A percentile compares a stretch with the other conserved stretches of the same genome.
Evolutionary conservation across 2,888 invertebrate species (phyloP).

Genomic region (Chrysolina haemoptera): DNA sequence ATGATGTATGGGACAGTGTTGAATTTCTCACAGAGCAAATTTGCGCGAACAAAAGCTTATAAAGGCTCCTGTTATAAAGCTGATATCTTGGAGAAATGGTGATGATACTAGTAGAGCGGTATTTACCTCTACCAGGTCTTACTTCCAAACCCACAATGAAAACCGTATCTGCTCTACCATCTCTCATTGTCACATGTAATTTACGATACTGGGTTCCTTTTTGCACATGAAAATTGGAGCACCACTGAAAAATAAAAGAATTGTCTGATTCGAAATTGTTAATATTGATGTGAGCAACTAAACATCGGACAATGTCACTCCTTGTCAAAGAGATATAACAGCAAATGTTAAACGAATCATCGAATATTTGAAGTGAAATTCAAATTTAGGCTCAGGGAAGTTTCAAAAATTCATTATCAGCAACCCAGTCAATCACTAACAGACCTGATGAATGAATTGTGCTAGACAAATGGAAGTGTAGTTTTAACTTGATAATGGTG

Average conservation of each 20-base stretch:
- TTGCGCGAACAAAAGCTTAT: slow-evolving; percentile 90
- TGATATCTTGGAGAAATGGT: slow-evolving; percentile 94
- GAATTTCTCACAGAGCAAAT: slow-evolving; percentile 84
- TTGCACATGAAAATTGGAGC: slow-evolving; percentile 86
- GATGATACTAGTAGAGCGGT: slow-evolving; percentile 92
- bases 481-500: too few species aligned
- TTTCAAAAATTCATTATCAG: too few species aligned
- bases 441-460: too few species aligned
- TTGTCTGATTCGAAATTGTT: not conserved
- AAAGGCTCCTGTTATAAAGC: slow-evolving; percentile 88
- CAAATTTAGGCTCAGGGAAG: too few species aligned
- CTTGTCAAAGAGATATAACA: too few species aligned
- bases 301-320: too few species aligned
- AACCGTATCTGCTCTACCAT: slow-evolving; percentile 80
- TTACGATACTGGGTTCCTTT: slow-evolving; percentile 68
- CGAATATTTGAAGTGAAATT: too few species aligned
- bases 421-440: too few species aligned
- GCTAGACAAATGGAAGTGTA: too few species aligned
- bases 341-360: too few species aligned
- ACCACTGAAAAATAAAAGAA: slow-evolving; percentile 76
- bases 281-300: too few species aligned
- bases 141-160: slow-evolving; percentile 93
- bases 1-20: slow-evolving; percentile 72
- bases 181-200: slow-evolving; percentile 74
- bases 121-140: slow-evolving; percentile 88